Conservation (phyloP, 2,888 invertebrate species). For the Drosophila infuscata region DNA sequence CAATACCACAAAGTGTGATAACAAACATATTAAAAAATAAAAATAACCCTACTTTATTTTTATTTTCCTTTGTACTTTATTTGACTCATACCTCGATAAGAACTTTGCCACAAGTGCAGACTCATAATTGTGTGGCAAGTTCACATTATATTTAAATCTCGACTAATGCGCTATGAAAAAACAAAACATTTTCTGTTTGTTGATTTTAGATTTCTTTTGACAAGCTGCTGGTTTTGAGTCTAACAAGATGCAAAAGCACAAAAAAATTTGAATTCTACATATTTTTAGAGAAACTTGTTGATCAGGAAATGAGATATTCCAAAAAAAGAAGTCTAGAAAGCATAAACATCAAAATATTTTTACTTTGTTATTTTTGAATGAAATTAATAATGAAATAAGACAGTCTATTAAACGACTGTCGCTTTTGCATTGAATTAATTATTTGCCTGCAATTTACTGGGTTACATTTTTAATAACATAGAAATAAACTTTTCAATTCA, state of each 20-base stretch:
- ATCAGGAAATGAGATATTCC: neutral
- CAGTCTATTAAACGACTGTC: neutral
- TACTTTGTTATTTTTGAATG: neutral
- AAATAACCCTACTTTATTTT: neutral
- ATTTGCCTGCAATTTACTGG: neutral
- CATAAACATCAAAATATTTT: neutral
- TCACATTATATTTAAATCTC: neutral
- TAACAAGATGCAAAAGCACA: neutral
- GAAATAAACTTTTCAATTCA: neutral
- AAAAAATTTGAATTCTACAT: too few relatives aligned
- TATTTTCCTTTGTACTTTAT: neutral
- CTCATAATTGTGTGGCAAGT: constrained; percentile 1
- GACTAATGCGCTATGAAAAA: neutral
- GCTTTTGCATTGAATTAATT: neutral
- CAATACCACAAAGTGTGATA: neutral
- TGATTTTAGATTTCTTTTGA: neutral
- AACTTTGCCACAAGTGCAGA: neutral
- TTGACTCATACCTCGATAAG: neutral
- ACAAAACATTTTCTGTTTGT: neutral
- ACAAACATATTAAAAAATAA: neutral
- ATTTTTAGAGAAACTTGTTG: neutral
- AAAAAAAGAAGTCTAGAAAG: too few relatives aligned
- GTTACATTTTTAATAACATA: neutral
- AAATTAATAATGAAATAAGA: neutral
- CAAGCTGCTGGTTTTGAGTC: too few relatives aligned